phyloP scores from a whole-genome alignment of 2,113 vertebrate species.

The Poecile atricapillus region DNA sequence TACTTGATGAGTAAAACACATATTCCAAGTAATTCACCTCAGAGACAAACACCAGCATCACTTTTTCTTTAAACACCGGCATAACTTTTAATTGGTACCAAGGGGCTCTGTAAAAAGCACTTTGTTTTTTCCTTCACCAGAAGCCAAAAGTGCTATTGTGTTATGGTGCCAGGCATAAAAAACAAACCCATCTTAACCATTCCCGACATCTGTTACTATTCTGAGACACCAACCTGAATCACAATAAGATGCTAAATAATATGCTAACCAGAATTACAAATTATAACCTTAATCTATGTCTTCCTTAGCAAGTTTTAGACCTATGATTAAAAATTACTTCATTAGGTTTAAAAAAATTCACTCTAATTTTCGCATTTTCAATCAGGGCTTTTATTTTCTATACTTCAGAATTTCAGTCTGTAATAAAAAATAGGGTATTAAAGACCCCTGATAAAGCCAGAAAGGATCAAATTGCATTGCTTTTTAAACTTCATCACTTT shows the following conservation, averaged over 20 bases:
- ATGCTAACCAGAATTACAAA: neutral
- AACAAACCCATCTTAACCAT: neutral
- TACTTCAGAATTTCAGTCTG: neutral
- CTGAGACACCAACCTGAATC: neutral
- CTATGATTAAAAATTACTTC: neutral
- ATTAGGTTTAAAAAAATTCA: neutral
- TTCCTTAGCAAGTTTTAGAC: neutral
- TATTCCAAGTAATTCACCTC: neutral
- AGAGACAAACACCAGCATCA: constrained; percentile 19
- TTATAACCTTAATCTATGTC: neutral
- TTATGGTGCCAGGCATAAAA: neutral
- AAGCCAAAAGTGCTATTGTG: neutral
- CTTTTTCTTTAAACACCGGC: neutral
- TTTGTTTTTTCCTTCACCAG: constrained; percentile 46
- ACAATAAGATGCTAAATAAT: neutral
- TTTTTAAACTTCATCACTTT: neutral
- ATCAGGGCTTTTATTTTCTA: neutral
- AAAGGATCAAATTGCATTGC: neutral
- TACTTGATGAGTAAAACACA: constrained; percentile 54
- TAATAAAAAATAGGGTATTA: neutral
- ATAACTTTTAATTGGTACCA: constrained; percentile 24
- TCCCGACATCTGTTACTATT: neutral
- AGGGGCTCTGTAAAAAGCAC: constrained; percentile 17
- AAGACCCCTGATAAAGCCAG: neutral
- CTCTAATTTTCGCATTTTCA: neutral